Base-by-base conservation (phyloP, 2,888 invertebrate genomes). In the Habroteleia sp. region DNA sequence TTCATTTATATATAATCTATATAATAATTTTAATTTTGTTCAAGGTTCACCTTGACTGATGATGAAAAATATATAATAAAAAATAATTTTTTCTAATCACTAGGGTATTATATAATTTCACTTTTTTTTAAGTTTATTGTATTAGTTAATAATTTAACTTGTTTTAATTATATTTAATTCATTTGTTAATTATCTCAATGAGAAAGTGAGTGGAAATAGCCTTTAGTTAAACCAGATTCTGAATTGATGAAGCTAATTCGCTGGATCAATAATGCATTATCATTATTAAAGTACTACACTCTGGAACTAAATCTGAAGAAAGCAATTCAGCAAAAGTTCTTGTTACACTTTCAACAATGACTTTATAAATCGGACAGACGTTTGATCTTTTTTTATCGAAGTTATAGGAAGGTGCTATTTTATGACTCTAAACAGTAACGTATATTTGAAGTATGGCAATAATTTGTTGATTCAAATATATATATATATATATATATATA, bases 191-290 rank as follows among this genome's bases (percentile, higher is more conserved):
- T 46, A 17, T 46, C 17, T 10, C n/a, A 27, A 31, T 31, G 46
- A 29, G 46, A 31, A 46, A 29, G 29, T 17, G 17, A 31, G 0
- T 16, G 2, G 14, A 13, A 46, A 17, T 29, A 46, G 16, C 46
- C 17, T 3, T 17, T 6, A 17, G 46, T 7, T 31, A 46, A 31
- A 46, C 46, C 10, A 31, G 17, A 7, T 29, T 1, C 8, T 8
- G 8, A 46, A 17, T 31, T 17, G 31, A 46, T 46, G 17, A 16
- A 11, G 46, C 31, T 31, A 31, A 46, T 31, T 46, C 31, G 4
- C 4, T 10, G 13, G 25, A 29, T 44, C 29, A 25, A 44, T 44
- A 27, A n/a, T 13, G 42, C 44, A 16, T 44, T n/a, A 29, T 29
- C 44, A 44, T 44, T 16, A 42, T 42, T 17, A n/a, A 7, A 42